Evolutionary conservation across 1,140 invertebrate genomes (phyloP), one percentile per base, ranked within the genome.

Genomic region (Camponotus pennsylvanicus): DNA sequence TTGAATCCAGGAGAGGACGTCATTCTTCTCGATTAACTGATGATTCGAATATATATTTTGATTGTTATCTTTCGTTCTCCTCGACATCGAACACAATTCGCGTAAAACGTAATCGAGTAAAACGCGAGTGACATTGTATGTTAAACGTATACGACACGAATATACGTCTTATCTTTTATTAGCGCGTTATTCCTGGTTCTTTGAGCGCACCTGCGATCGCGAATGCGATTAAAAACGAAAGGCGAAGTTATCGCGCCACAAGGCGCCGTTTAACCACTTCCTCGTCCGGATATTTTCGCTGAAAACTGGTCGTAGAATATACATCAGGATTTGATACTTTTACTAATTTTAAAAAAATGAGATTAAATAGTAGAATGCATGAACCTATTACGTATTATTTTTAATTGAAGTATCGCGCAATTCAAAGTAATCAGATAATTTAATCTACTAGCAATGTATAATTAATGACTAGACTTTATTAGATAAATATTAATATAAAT

Each of bases 161-260:
- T 49, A 61, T 21, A 18, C n/a, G 40, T 63, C 79, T 82, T 79
- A 79, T 69, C n/a, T 73, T 59, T 75, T 42, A 59, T 49, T 73
- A 52, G 55, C 40, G n/a, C 40, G 63, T 75, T 83, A 61, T 83
- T 83, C n/a, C 34, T 40, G 45, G 13, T 18, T 18, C 32, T 34
- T n/a, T 83, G 27, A 18, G 40, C 40, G 27, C 79, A 82, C 79
- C 79, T 82, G 79, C 67, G 79, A 61, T 67, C 73, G 79, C 55
- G 79, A 61, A 52, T 21, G 15, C 67, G 79, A 83, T 75, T 63
- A 75, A 75, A 83, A 83, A 63, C n/a, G 32, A 75, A 75, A 83
- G 55, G 18, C 52, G 34, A 57, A 61, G 21, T 45, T 59, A 37
- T 59, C 77, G 18, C 59, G 18, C 27, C 27, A 73, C 59, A 21